Evolutionary conservation across 2,113 vertebrate species (phyloP).

Genomic region (Bubalus kerabau): DNA sequence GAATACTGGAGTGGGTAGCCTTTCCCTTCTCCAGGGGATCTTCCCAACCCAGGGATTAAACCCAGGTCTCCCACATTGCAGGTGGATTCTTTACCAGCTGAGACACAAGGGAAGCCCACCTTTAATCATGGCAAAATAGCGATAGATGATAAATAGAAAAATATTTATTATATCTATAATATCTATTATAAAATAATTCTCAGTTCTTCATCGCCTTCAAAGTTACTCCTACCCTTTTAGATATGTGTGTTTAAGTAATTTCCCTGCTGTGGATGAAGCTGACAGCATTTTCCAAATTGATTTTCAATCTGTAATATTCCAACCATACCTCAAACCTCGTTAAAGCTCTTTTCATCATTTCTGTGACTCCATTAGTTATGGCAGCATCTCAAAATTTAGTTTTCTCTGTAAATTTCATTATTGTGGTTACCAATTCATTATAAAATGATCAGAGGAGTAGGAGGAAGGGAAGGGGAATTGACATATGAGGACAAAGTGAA

Average conservation of each 20-base stretch:
- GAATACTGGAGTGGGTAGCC: neutral
- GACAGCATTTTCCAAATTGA: constrained; percentile 60
- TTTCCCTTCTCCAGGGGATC: neutral
- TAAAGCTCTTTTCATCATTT: constrained; percentile 64
- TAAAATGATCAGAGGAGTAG: constrained; percentile 59
- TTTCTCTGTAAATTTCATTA: constrained; percentile 67
- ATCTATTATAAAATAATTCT: constrained; percentile 16
- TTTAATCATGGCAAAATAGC: constrained; percentile 7
- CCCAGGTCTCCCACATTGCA: neutral
- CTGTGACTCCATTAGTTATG: constrained; percentile 63
- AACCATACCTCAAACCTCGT: constrained; percentile 55
- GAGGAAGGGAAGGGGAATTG: constrained; percentile 31
- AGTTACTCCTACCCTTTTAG: constrained; percentile 6
- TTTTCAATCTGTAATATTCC: constrained; percentile 62
- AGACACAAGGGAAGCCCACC: neutral
- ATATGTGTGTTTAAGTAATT: constrained; percentile 45
- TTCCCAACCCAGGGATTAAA: neutral
- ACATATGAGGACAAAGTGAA: constrained; percentile 51
- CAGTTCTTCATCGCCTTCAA: neutral
- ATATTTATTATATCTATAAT: too few relatives aligned
- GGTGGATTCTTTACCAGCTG: neutral
- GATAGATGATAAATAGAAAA: neutral
- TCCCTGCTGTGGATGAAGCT: constrained; percentile 13
- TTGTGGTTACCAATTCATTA: constrained; percentile 66
- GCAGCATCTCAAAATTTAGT: constrained; percentile 62